Evolutionary conservation across 2,888 invertebrate genomes (phyloP), one percentile per base, ranked within the genome.

Genomic region (Acrocera orbiculus): DNA sequence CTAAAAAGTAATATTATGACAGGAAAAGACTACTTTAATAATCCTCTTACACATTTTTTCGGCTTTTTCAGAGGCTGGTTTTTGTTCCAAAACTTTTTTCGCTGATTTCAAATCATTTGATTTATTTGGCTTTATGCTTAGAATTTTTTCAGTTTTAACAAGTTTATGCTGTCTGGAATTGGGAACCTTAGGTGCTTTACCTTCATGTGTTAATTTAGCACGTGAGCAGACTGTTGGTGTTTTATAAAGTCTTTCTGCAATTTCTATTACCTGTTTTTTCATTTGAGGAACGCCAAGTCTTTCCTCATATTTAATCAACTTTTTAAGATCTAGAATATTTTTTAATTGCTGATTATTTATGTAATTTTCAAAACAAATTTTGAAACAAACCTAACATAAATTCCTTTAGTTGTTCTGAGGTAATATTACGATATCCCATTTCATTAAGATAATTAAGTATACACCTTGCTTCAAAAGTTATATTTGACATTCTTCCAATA

Each of bases 311-410:
- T 58, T 58, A 36, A 58, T 58, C 37, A 58, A 43, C 40, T 56
- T 57, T 20, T 54, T 52, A 30, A 57, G 39, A 51, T 57, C 56
- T 57, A 25, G 19, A 38, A 39, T 33, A 34, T 42, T 35, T 29
- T 4, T 5, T 11, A 23, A 9, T 23, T 8, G 11, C n/a, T 11
- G 8, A 7, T 6, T 10, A 22, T 22, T 10, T 22, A 22, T 4
- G 22, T 9, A 4, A 7, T 19, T 22, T 22, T 22, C 9, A 9
- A 9, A 22, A 22, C 3, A 7, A 22, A n/a, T n/a, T n/a, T n/a
- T n/a, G n/a, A n/a, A n/a, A n/a, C n/a, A n/a, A n/a, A 80, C 82
- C 81, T 67, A 70, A 73, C 50, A 82, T 74, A 54, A 83, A 82
- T 52, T 73, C 74, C 61, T 79, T 78, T 34, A 82, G 61, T 50